phyloP scores from a whole-genome alignment of 2,113 vertebrate species.

The Micromys minutus region DNA sequence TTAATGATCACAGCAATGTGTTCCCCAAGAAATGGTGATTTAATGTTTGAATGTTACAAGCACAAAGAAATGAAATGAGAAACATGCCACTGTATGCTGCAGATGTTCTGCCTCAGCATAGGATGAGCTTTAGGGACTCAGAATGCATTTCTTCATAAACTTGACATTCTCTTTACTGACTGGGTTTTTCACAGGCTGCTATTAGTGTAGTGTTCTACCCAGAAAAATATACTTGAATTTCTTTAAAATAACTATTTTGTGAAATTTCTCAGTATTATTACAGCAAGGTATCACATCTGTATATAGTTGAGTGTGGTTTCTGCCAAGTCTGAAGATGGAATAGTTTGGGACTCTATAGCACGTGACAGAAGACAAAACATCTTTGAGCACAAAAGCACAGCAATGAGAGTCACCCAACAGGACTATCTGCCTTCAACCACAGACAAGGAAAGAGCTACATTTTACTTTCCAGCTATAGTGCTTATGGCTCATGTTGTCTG shows the following conservation, averaged over 20 bases:
- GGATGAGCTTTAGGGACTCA: slow-evolving; percentile 8
- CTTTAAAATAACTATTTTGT: slow-evolving; percentile 49
- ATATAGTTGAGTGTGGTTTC: slow-evolving; percentile 57
- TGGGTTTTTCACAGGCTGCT: slow-evolving; percentile 59
- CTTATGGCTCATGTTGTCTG: background rate
- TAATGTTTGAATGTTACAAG: slow-evolving; percentile 30
- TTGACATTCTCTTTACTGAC: slow-evolving; percentile 39
- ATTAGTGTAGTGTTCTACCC: slow-evolving; percentile 5
- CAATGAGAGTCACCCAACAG: background rate
- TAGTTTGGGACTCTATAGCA: slow-evolving; percentile 56
- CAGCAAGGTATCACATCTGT: slow-evolving; percentile 39
- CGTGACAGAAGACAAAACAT: slow-evolving; percentile 62
- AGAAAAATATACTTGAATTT: background rate
- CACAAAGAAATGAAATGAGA: background rate
- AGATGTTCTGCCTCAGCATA: slow-evolving; percentile 31
- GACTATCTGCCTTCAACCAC: background rate
- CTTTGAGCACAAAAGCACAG: background rate
- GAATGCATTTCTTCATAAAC: slow-evolving; percentile 13
- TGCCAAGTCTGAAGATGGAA: slow-evolving; percentile 63
- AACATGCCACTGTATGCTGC: background rate
- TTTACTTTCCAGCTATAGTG: background rate
- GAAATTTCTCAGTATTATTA: slow-evolving; percentile 66
- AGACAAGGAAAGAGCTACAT: background rate
- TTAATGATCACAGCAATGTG: slow-evolving; percentile 46
- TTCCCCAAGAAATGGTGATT: slow-evolving; percentile 42